phyloP scores from a whole-genome alignment of 2,797 vertebrate species.

The Pantherophis alleghaniensis region DNA sequence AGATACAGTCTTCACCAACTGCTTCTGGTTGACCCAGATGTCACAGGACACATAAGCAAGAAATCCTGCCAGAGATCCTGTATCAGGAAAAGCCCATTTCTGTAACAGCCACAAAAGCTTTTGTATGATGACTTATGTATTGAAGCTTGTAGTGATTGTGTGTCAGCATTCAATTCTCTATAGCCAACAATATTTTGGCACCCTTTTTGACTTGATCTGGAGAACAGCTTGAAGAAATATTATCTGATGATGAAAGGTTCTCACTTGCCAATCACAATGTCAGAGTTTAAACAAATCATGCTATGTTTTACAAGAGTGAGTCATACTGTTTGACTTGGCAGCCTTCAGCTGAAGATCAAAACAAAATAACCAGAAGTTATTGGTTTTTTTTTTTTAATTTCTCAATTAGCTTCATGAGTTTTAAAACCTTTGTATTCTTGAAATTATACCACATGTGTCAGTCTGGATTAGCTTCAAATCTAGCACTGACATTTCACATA shows the following conservation, averaged over 20 bases:
- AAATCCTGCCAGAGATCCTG: neutral
- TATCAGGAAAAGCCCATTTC: neutral
- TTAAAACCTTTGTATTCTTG: slow-evolving; percentile 8
- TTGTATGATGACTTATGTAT: neutral
- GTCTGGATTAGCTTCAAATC: slow-evolving; percentile 15
- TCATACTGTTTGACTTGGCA: slow-evolving; percentile 5
- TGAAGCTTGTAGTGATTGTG: neutral
- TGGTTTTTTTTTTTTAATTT: slow-evolving; percentile 10
- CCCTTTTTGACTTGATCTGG: neutral
- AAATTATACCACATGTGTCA: neutral
- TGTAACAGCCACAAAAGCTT: neutral
- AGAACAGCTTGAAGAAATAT: neutral
- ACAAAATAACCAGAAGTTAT: neutral
- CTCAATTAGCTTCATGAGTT: slow-evolving; percentile 7
- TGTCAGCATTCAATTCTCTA: neutral
- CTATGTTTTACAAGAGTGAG: neutral
- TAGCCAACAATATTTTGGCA: neutral
- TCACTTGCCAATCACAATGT: slow-evolving; percentile 2
- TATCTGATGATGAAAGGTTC: neutral
- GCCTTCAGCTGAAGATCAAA: neutral
- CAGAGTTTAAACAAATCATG: slow-evolving; percentile 3
- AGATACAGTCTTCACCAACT: neutral
- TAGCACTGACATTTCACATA: slow-evolving; percentile 27
- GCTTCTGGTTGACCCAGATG: neutral
- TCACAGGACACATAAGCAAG: neutral